These are phyloP conservation scores for Julus scandinavius DNA, from an alignment of 2,888 invertebrate genomes.

Conservation along the genomic window DNA sequence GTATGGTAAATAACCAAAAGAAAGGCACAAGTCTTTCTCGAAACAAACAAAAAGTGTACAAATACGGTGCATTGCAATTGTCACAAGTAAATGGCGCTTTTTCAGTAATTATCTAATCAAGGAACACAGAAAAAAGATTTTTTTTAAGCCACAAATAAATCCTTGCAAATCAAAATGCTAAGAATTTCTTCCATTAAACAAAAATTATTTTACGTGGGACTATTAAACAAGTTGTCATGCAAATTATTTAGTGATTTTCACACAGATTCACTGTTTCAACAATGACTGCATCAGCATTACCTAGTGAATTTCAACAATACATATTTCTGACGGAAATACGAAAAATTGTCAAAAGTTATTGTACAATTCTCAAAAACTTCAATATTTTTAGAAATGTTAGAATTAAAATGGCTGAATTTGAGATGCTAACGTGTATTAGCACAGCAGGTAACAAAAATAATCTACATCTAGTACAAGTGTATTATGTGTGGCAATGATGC, in stretches of 20 bases:
- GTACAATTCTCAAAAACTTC: no score
- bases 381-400: no score
- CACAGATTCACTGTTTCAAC: background rate
- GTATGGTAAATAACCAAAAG: background rate
- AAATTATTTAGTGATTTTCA: background rate
- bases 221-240: background rate
- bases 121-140: background rate
- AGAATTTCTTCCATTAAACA: background rate
- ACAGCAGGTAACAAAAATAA: background rate
- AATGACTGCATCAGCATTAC: constrained; percentile 10
- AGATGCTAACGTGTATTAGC: background rate
- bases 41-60: constrained; percentile 34
- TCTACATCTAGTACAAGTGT: background rate
- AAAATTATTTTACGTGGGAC: background rate
- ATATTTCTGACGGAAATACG: background rate
- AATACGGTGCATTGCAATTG: background rate
- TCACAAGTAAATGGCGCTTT: background rate
- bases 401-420: no score
- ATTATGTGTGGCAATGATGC: background rate
- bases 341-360: background rate
- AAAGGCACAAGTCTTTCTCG: constrained; percentile 21
- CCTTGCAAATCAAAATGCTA: background rate
- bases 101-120: background rate
- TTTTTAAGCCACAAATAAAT: background rate
- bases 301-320: background rate